Base-by-base conservation (phyloP, 2,113 vertebrate species). In the Xiphophorus couchianus region DNA sequence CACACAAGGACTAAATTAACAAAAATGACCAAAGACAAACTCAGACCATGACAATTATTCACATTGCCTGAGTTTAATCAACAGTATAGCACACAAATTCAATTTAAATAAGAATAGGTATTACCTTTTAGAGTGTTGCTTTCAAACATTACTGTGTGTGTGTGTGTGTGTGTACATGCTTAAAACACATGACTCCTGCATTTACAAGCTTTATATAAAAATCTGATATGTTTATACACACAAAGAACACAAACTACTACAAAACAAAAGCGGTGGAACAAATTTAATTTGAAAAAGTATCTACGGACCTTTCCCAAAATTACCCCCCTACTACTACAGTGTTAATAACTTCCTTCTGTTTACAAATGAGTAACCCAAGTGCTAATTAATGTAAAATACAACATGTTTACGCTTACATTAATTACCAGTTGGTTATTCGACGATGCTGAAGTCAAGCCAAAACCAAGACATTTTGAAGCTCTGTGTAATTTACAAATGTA, bases 401-500 rank as follows among this genome's bases (percentile, higher is more conserved):
- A 73, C 19, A 31, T 15, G 13, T 63, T 48, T 51, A 11, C 8
- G 27, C 62, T 48, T 30, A 28, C n/a, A 15, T 42, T 48, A 73
- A 54, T 63, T 27, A 51, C 35, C 54, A 51, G 29, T n/a, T 63
- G 51, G 31, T 66, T 61, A 39, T 13, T n/a, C 10, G 27, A 9
- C 54, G 19, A 37, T 35, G 39, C 51, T 37, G 15, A 48, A 51
- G 25, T 69, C 37, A 63, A 37, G 9, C 42, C 14, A 63, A 68
- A 37, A 35, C n/a, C 25, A 39, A 30, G 25, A 29, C 39, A 69
- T 69, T 76, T 63, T 19, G 37, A 51, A n/a, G 9, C 60, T 35
- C 65, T 76, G 14, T 76, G 74, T 76, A 69, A 76, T 69, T 69
- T 76, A 51, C 60, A 35, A 19, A 63, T 76, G 7, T 69, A 69